phyloP scores from a whole-genome alignment of 2,888 invertebrate genomes.

The Lampropteryx suffumata region DNA sequence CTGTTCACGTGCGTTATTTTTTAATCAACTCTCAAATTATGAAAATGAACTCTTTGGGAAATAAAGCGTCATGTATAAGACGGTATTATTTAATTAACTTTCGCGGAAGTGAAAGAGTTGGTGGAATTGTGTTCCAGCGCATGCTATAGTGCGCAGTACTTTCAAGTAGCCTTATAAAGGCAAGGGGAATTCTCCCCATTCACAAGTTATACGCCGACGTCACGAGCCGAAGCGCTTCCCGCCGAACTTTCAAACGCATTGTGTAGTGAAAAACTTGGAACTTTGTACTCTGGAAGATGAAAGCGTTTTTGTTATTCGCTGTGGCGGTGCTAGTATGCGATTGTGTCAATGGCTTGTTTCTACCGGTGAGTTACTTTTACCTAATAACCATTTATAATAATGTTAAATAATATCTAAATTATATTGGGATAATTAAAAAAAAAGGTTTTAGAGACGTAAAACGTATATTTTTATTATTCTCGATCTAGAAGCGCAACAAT shows the following conservation, averaged over 20 bases:
- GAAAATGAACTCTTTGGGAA: too few relatives aligned
- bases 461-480: too few relatives aligned
- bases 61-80: background rate
- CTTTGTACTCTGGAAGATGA: constrained; percentile 54
- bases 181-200: constrained; percentile 64
- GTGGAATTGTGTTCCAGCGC: constrained; percentile 52
- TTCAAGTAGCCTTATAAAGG: constrained; percentile 67
- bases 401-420: too few relatives aligned
- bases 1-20: constrained; percentile 21
- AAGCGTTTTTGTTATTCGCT: constrained; percentile 54
- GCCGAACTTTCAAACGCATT: constrained; percentile 50
- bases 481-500: too few relatives aligned
- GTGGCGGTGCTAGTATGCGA: constrained; percentile 59
- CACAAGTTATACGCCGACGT: constrained; percentile 65
- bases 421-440: too few relatives aligned
- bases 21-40: constrained; percentile 24
- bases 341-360: constrained; percentile 56
- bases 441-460: too few relatives aligned
- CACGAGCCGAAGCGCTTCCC: constrained; percentile 45
- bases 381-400: too few relatives aligned
- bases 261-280: constrained; percentile 50
- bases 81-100: constrained; percentile 9
- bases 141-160: constrained; percentile 72
- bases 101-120: constrained; percentile 34
- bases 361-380: constrained; percentile 65